These are phyloP conservation scores for Hartigia nigra DNA, from an alignment of 2,888 invertebrate species.

Conservation along the genomic window DNA sequence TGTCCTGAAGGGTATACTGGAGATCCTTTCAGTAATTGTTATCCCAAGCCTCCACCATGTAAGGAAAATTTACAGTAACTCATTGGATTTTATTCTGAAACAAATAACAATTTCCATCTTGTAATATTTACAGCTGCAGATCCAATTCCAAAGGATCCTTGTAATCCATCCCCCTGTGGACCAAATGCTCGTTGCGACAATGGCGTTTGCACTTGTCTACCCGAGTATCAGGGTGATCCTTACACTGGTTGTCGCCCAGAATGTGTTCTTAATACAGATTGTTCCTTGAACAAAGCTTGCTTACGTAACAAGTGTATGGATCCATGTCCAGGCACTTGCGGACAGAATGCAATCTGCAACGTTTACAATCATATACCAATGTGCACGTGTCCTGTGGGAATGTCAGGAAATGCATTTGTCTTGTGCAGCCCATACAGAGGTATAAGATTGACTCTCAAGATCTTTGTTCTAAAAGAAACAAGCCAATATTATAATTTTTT, in stretches of 20 bases:
- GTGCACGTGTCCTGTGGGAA: slow-evolving; percentile 74
- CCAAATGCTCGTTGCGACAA: slow-evolving; percentile 67
- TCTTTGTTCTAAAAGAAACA: neutral
- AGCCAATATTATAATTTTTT: neutral
- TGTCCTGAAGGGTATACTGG: slow-evolving; percentile 79
- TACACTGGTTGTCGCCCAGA: slow-evolving; percentile 66
- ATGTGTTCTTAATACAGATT: slow-evolving; percentile 67
- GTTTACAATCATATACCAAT: slow-evolving; percentile 65
- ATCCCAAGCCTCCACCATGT: slow-evolving; percentile 40
- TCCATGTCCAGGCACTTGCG: slow-evolving; percentile 65
- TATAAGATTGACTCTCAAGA: slow-evolving; percentile 46
- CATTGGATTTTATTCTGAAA: neutral
- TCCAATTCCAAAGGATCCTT: slow-evolving; percentile 54
- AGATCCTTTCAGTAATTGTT: slow-evolving; percentile 76
- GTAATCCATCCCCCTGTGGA: slow-evolving; percentile 68
- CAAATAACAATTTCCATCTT: neutral
- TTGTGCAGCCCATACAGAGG: slow-evolving; percentile 69
- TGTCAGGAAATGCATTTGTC: slow-evolving; percentile 80
- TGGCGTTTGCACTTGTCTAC: slow-evolving; percentile 63
- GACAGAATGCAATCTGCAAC: slow-evolving; percentile 64
- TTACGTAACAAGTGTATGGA: slow-evolving; percentile 66
- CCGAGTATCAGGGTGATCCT: slow-evolving; percentile 67
- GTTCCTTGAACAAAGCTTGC: slow-evolving; percentile 65
- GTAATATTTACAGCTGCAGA: slow-evolving; percentile 34
- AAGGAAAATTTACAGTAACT: slow-evolving; percentile 21